Percentiles rank a stretch among this genome's conserved stretches.
phyloP scores from a whole-genome alignment of 2,888 invertebrate genomes.

The Heteropelma amictum region DNA sequence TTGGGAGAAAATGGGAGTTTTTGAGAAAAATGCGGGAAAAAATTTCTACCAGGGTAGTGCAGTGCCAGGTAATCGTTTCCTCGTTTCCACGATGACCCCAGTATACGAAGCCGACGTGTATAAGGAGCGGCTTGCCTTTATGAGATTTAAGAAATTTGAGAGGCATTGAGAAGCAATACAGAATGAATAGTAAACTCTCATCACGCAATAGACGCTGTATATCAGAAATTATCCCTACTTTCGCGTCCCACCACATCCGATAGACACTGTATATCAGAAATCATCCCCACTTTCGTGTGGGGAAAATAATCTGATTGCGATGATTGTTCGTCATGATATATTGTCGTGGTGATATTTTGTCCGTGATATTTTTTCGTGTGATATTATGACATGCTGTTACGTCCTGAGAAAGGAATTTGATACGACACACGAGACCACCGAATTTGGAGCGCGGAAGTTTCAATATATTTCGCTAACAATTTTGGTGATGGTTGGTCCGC shows the following conservation, averaged over 20 bases:
- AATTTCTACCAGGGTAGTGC: too few relatives aligned
- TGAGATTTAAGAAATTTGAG: not conserved
- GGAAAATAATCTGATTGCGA: not conserved
- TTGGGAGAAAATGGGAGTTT: too few relatives aligned
- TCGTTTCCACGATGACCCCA: not conserved
- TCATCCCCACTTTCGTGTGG: not conserved
- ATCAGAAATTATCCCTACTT: not conserved
- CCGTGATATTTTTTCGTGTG: not conserved
- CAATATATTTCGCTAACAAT: too few relatives aligned
- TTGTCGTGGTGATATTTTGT: not conserved
- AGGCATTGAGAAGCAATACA: not conserved
- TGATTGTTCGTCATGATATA: not conserved
- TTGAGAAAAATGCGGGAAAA: too few relatives aligned
- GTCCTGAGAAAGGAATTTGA: too few relatives aligned
- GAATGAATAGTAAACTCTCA: not conserved
- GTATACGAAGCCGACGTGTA: constrained; percentile 5
- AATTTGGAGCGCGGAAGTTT: too few relatives aligned
- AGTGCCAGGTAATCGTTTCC: too few relatives aligned
- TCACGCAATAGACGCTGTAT: not conserved
- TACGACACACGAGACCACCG: too few relatives aligned
- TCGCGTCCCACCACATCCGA: not conserved
- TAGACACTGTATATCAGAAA: constrained; percentile 1
- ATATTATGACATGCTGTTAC: not conserved
- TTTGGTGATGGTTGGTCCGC: too few relatives aligned
- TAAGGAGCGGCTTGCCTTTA: constrained; percentile 1